Base-by-base conservation (phyloP, 1,140 invertebrate species). In the Uloborus diversus region DNA sequence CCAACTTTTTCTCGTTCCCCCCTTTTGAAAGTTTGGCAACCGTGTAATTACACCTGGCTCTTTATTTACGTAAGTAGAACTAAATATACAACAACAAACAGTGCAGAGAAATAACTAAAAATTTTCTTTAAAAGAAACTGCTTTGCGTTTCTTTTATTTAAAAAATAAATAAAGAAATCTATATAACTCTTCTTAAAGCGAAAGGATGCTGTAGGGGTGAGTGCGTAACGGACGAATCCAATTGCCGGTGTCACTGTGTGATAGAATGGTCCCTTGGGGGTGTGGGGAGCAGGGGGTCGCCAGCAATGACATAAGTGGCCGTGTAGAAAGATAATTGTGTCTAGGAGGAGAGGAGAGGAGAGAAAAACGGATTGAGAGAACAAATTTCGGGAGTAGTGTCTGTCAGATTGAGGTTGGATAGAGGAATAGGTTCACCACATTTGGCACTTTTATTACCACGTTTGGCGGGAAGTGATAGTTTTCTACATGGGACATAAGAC, bases 301-400 rank as follows among this genome's bases (percentile, higher is more conserved):
- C 42, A 27, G 71, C 68, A 71, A 71, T 75, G 71, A 66, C 61
- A 78, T 66, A 78, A 78, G 73, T 78, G 73, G 73, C 73, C 62
- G 73, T 78, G 73, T 78, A 78, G 73, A 78, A 42, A 78, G 73
- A 78, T 78, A 78, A 78, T 78, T 78, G 73, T 78, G 61, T 78
- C 73, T 66, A 30, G 62, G 71, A 49, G 68, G 28, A 35, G 51
- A 42, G n/a, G 37, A n/a, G 70, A 64, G 71, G 53, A 64, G 71
- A 47, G 57, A 75, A 64, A 64, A 51, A 75, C 57, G 70, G 70
- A 75, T 75, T 75, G 73, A 65, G 73, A 65, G 73, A 76, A 73
- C 70, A 73, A 71, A 73, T 73, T 73, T 73, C 25, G 57, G 70
- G 27, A 62, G 62, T 73, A 37, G 70, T 49, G 73, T 51, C 73